These are phyloP conservation scores for Galendromus occidentalis DNA, from an alignment of 1,140 invertebrate genomes.

Conservation along the genomic window DNA sequence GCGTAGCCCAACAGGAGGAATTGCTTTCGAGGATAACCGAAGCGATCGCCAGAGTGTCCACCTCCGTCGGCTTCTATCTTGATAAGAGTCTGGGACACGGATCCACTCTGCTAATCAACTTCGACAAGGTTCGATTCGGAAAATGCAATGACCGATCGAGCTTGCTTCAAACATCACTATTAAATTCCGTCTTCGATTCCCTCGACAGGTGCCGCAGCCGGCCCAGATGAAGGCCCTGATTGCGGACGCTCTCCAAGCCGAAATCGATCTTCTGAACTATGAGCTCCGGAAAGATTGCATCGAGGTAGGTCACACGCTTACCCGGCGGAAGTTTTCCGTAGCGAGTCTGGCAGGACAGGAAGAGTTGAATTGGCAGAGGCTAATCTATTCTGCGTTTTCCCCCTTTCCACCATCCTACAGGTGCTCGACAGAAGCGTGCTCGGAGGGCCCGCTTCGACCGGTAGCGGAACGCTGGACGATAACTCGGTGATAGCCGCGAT, in stretches of 20 bases:
- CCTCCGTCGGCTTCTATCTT: not conserved
- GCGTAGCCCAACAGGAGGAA: not conserved
- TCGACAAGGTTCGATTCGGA: not conserved
- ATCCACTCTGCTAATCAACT: constrained; percentile 6
- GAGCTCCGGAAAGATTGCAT: constrained; percentile 6
- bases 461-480: not conserved
- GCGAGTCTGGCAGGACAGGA: too few relatives aligned
- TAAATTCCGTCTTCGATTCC: too few relatives aligned
- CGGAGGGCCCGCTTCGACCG: not conserved
- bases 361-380: too few relatives aligned
- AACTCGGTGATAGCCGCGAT: not conserved
- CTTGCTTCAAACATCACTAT: too few relatives aligned
- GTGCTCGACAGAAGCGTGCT: not conserved
- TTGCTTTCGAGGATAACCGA: not conserved
- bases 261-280: constrained; percentile 6
- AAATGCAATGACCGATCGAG: too few relatives aligned
- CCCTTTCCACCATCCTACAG: not conserved
- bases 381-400: too few relatives aligned
- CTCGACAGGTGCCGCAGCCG: not conserved
- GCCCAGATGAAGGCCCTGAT: constrained; percentile 1
- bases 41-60: constrained; percentile 4
- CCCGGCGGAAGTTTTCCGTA: too few relatives aligned
- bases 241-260: not conserved
- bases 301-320: not conserved
- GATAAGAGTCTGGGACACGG: constrained; percentile 1